A percentile compares a stretch with the other conserved stretches of the same genome.
Conservation (phyloP, 2,113 vertebrate species). For the Neotragus pygmaeus region DNA sequence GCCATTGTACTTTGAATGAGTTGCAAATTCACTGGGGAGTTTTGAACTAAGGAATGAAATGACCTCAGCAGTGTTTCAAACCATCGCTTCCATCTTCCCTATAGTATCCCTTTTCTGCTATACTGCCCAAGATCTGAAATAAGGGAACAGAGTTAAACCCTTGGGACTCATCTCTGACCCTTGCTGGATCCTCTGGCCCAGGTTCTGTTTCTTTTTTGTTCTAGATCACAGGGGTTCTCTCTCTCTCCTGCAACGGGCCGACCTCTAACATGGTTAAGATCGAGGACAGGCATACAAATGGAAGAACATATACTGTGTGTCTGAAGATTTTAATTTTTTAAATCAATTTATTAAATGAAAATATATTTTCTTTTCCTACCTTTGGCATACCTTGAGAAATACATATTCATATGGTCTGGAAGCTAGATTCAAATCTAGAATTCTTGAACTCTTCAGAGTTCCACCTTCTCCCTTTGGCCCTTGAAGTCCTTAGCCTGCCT, state of each 20-base stretch:
- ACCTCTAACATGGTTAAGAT: background rate
- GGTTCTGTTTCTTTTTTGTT: background rate
- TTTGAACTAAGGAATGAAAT: background rate
- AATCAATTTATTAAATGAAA: background rate
- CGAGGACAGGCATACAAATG: background rate
- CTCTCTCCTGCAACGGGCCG: background rate
- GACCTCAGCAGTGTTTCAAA: background rate
- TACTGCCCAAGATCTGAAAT: background rate
- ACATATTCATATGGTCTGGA: background rate
- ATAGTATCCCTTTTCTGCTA: background rate
- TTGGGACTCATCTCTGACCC: background rate
- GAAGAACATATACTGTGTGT: background rate
- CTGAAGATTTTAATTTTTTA: background rate
- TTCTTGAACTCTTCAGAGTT: background rate
- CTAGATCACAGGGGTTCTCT: background rate
- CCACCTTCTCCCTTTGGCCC: background rate
- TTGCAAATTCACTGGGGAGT: background rate
- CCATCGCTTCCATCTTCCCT: background rate
- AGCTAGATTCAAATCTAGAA: background rate
- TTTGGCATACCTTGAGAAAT: background rate
- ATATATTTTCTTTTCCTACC: background rate
- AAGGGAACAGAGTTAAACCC: background rate
- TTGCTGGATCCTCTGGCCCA: background rate
- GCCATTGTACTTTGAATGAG: background rate
- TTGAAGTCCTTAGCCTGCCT: background rate